These are phyloP conservation scores for Darevskia mixta DNA, from an alignment of 2,797 vertebrate genomes.

Conservation along the genomic window DNA sequence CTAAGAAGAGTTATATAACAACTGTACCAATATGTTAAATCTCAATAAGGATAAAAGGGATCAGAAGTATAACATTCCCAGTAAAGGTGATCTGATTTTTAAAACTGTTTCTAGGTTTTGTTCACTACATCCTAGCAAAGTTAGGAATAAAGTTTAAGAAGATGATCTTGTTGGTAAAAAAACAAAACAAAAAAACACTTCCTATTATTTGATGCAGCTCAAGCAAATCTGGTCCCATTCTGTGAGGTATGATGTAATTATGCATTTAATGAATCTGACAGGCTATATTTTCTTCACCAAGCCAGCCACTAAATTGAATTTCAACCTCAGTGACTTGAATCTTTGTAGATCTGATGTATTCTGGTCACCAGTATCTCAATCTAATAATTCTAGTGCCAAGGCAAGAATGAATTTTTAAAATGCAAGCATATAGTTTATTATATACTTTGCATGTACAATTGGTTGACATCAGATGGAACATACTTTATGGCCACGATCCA, in stretches of 20 bases:
- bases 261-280: constrained; percentile 9
- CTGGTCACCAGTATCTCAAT: not conserved
- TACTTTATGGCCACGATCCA: not conserved
- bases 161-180: constrained; percentile 42
- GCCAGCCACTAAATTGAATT: constrained; percentile 10
- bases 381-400: not conserved
- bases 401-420: not conserved
- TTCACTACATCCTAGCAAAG: constrained; percentile 50
- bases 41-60: constrained; percentile 60
- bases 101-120: constrained; percentile 42
- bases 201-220: constrained; percentile 37
- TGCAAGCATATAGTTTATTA: not conserved
- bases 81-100: constrained; percentile 50
- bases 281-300: constrained; percentile 31
- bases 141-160: constrained; percentile 57
- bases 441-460: not conserved
- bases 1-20: constrained; percentile 49
- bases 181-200: constrained; percentile 29
- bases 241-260: constrained; percentile 59
- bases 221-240: constrained; percentile 57
- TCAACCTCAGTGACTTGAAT: constrained; percentile 15
- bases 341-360: not conserved
- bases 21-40: constrained; percentile 39
- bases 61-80: constrained; percentile 63
- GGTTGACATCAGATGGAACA: not conserved